Percentiles rank a stretch among this genome's conserved stretches.
Evolutionary conservation across 1,140 invertebrate species (phyloP).

Genomic region (Lepidotrigona ventralis): DNA sequence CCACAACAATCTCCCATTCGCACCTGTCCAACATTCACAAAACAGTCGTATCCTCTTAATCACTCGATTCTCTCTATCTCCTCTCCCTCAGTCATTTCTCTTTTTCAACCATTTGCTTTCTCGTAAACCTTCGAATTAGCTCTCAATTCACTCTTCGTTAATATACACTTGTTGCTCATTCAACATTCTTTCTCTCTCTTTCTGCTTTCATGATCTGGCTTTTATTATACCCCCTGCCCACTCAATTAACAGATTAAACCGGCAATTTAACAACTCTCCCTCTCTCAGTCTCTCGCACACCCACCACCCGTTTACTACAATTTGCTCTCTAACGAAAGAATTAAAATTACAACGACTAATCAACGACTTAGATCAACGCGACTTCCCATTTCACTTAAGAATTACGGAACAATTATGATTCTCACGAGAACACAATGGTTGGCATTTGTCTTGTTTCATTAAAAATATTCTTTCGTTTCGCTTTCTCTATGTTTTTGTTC

Average conservation of each 20-base stretch:
- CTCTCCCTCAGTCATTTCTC: background rate
- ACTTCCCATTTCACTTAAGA: slow-evolving; percentile 60
- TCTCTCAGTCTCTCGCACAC: slow-evolving; percentile 25
- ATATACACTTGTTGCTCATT: background rate
- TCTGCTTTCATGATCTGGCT: background rate
- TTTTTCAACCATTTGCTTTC: background rate
- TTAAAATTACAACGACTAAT: slow-evolving; percentile 71
- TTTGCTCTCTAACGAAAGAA: slow-evolving; percentile 62
- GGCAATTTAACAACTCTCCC: slow-evolving; percentile 31
- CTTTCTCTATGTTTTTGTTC: slow-evolving; percentile 19
- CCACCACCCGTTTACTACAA: background rate
- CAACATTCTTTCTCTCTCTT: background rate
- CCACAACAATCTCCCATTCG: background rate
- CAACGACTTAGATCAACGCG: slow-evolving; percentile 72
- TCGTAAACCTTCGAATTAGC: background rate
- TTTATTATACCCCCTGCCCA: background rate
- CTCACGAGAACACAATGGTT: slow-evolving; percentile 75
- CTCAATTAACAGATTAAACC: background rate
- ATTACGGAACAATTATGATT: slow-evolving; percentile 73
- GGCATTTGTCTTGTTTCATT: slow-evolving; percentile 68
- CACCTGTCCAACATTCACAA: background rate
- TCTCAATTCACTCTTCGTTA: background rate
- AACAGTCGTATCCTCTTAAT: slow-evolving; percentile 7
- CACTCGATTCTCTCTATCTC: background rate
- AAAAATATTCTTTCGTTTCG: slow-evolving; percentile 68